Evolutionary conservation across 2,888 invertebrate species (phyloP), one percentile per base, ranked within the genome.

Genomic region (Tetheella fluctuosa): DNA sequence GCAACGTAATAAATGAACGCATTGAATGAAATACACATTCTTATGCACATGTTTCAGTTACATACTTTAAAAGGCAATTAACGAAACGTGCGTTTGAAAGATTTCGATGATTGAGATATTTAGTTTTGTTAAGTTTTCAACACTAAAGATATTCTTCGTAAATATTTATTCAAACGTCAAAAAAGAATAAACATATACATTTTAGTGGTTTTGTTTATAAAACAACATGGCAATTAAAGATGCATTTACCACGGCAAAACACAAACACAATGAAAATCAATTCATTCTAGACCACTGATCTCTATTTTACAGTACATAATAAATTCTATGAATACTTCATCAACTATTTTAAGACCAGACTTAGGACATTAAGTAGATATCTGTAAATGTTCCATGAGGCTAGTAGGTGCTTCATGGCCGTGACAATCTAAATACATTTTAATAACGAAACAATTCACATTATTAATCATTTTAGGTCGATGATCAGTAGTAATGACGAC

Each of bases 1-100:
- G 77, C 68, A 68, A 74, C 74, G 84, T 84, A 84, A 87, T 82
- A 83, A 74, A 85, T 80, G 83, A 73, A 74, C 70, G 79, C 77
- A 80, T 73, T 80, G 79, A 78, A 76, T 75, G 80, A 84, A 81
- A 83, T 70, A 76, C 65, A 67, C 79, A 69, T 79, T 75, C 75
- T 74, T 74, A 76, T 76, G 78, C 80, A 79, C 74, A 76, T 83
- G 83, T 79, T 82, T 75, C 63, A 73, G 70, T 74, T 65, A 70
- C 64, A 65, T 62, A 69, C 70, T 73, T 48, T 61, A 52, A 48
- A 37, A 23, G 48, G 48, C 48, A 48, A 48, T 48, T 20, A 48
- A 48, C 48, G 20, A 20, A 48, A 48, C 7, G 20, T 48, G 48
- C 48, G 56, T 57, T 58, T 42, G 20, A 55, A 54, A 55, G 55